Conservation (phyloP, 2,888 invertebrate species). For the Cantharis rufa region DNA sequence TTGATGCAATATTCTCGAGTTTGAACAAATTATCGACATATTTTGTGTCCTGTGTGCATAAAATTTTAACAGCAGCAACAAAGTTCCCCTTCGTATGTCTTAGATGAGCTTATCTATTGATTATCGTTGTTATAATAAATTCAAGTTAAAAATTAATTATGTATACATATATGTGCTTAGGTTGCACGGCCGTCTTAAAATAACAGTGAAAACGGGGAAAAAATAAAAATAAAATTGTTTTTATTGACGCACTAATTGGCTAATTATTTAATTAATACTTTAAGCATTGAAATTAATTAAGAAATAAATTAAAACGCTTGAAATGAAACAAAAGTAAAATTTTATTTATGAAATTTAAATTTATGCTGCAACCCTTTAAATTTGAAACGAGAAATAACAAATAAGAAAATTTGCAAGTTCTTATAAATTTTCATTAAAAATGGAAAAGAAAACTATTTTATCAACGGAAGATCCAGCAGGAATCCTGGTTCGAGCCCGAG, state of each 20-base stretch:
- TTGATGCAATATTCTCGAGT: slow-evolving; percentile 2
- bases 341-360: not conserved
- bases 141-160: not conserved
- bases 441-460: not conserved
- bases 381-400: not conserved
- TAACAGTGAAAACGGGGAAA: not conserved
- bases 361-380: not conserved
- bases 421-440: not conserved
- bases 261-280: not conserved
- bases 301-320: not conserved
- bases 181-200: not conserved
- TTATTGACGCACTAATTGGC: not conserved
- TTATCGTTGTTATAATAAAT: not conserved
- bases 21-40: not conserved
- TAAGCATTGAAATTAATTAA: not conserved
- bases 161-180: not conserved
- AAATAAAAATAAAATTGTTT: not conserved
- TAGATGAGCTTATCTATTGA: not conserved
- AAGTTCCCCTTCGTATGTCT: not conserved
- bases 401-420: not conserved
- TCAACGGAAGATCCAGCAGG: not conserved
- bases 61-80: not conserved
- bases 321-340: not conserved
- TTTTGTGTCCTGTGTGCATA: not conserved
- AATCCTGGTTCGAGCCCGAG: too few species aligned